Evolutionary conservation across 2,888 invertebrate species (phyloP), one percentile per base, ranked within the genome.

Genomic region (Cantharis rufa): DNA sequence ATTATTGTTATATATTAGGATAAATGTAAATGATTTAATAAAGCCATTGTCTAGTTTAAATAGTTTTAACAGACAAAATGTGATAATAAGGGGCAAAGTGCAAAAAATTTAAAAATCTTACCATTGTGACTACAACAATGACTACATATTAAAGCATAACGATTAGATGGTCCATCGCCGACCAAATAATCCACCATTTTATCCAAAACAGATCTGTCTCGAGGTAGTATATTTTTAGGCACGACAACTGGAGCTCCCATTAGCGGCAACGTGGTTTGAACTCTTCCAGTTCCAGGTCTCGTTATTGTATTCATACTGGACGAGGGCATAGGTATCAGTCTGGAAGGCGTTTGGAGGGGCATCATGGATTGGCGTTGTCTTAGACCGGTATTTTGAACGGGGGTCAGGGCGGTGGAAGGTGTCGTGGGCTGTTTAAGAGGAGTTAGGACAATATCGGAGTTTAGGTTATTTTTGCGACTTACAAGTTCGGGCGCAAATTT

Each of bases 71-170:
- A n/a, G n/a, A n/a, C n/a, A n/a, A n/a, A n/a, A n/a, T n/a, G n/a
- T n/a, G n/a, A n/a, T n/a, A 13, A 32, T n/a, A 62, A 69, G n/a
- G 9, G 11, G 15, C 48, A 27, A 63, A 74, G 61, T 70, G 15
- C 63, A 63, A 16, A 64, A 28, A 72, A 18, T 27, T 27, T 27
- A 91, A 69, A 27, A 48, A 62, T 83, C 87, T 87, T 89, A 91
- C 99, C 99, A 88, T 99, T 99, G 87, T 99, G 99, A 15, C 94
- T 93, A 82, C 91, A 92, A 87, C 99, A 99, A 81, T 94, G 92
- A 62, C 91, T 91, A 88, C 99, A 99, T 84, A 99, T 97, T 80
- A 99, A 92, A 16, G 99, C 99, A 90, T 95, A 99, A 83, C 98
- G 93, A 88, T 97, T 96, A 78, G 93, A 93, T 21, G 98, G 98